Evolutionary conservation across 2,797 vertebrate species (phyloP).

Genomic region (Sebastes cheni): DNA sequence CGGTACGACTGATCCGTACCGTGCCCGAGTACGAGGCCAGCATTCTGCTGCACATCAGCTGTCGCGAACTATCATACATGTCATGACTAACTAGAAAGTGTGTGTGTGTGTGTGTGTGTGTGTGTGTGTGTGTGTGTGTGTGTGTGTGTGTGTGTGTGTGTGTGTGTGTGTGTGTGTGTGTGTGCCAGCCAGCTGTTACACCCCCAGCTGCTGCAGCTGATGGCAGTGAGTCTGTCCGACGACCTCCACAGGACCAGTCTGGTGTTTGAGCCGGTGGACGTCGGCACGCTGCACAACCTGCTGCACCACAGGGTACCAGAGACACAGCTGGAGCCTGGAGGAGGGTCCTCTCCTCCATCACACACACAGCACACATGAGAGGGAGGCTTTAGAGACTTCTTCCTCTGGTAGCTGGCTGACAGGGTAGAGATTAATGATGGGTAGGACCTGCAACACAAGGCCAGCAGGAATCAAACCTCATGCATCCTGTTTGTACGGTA

Average conservation of each 20-base stretch:
- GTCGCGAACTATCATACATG: neutral
- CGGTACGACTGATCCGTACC: too few species aligned
- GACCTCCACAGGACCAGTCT: conserved; percentile 68
- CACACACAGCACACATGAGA: neutral
- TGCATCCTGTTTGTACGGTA: too few species aligned
- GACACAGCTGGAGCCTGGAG: neutral
- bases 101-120: too few species aligned
- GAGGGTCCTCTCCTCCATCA: neutral
- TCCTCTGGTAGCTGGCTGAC: neutral
- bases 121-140: neutral
- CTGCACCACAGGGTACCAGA: conserved; percentile 64
- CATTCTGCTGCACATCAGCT: neutral
- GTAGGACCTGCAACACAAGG: too few species aligned
- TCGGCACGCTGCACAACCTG: conserved; percentile 76
- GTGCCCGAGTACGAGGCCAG: too few species aligned
- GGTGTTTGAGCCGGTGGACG: conserved; percentile 77
- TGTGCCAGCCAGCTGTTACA: conserved; percentile 73
- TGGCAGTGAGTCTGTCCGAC: conserved; percentile 73
- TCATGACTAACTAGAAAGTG: neutral
- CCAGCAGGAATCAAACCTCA: too few species aligned
- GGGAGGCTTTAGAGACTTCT: neutral
- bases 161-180: conserved; percentile 10
- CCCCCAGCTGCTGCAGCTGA: conserved; percentile 77
- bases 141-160: conserved; percentile 7
- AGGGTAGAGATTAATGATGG: neutral